These are phyloP conservation scores for Hucho hucho DNA, from an alignment of 2,113 vertebrate species.

Conservation along the genomic window DNA sequence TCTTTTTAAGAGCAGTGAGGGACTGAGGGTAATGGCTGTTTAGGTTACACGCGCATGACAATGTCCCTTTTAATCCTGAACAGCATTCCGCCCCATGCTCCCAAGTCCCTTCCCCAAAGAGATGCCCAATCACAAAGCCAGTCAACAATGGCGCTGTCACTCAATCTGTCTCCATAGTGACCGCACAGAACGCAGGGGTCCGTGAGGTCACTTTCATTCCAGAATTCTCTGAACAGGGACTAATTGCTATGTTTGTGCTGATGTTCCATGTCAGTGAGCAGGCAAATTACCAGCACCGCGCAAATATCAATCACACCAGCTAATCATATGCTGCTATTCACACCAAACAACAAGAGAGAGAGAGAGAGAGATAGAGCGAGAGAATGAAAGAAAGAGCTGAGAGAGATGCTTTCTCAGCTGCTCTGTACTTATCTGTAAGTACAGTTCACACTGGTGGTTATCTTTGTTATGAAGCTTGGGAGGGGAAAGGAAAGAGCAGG, in stretches of 20 bases:
- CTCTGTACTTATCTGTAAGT: background rate
- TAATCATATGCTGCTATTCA: conserved; percentile 50
- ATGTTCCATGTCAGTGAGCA: conserved; percentile 42
- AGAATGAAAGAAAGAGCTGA: background rate
- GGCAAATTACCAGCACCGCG: conserved; percentile 51
- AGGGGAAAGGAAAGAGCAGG: background rate
- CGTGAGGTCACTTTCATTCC: conserved; percentile 49
- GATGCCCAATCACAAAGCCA: conserved; percentile 56
- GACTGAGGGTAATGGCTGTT: conserved; percentile 60
- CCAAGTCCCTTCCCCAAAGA: conserved; percentile 25
- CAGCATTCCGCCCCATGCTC: conserved; percentile 16
- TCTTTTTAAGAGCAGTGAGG: conserved; percentile 42
- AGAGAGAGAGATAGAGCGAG: background rate
- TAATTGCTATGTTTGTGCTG: conserved; percentile 62
- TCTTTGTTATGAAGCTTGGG: conserved; percentile 5
- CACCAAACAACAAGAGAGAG: background rate
- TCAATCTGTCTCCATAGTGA: conserved; percentile 58
- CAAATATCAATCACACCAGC: conserved; percentile 57
- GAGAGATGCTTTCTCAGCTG: conserved; percentile 1
- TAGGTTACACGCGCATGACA: conserved; percentile 61
- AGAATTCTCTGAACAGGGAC: conserved; percentile 47
- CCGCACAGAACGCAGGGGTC: conserved; percentile 24
- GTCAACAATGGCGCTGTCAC: conserved; percentile 57
- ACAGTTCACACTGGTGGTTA: conserved; percentile 2
- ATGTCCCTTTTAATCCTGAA: conserved; percentile 53